A percentile compares a stretch with the other conserved stretches of the same genome.
phyloP scores from a whole-genome alignment of 1,140 invertebrate genomes.

The Drosophila asahinai region DNA sequence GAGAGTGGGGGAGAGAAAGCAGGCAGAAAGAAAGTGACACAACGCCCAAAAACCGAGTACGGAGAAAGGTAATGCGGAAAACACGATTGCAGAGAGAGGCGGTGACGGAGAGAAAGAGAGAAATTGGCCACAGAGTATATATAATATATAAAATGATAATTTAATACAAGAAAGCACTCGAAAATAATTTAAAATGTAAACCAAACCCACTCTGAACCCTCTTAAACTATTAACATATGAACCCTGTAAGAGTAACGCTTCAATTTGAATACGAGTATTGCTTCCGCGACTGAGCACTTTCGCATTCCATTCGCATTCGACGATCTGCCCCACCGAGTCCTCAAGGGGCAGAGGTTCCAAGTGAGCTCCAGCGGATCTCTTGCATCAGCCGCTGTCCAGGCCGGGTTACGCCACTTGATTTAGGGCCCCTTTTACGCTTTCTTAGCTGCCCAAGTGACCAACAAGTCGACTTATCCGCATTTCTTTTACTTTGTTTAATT shows the following conservation, averaged over 20 bases:
- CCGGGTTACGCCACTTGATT: slow-evolving; percentile 41
- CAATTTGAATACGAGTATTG: background rate
- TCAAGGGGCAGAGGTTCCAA: background rate
- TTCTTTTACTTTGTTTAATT: slow-evolving; percentile 32
- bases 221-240: background rate
- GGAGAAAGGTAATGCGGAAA: slow-evolving; percentile 26
- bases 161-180: background rate
- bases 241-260: background rate
- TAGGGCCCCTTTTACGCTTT: slow-evolving; percentile 63
- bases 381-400: slow-evolving; percentile 43
- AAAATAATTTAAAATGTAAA: background rate
- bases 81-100: background rate
- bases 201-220: background rate
- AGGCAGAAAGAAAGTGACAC: slow-evolving; percentile 70
- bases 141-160: background rate
- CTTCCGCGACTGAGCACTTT: slow-evolving; percentile 30
- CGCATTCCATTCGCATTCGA: slow-evolving; percentile 3
- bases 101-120: background rate
- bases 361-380: slow-evolving; percentile 20
- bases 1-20: slow-evolving; percentile 25
- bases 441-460: slow-evolving; percentile 56
- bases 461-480: slow-evolving; percentile 13
- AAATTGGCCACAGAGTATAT: too few species aligned
- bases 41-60: slow-evolving; percentile 30
- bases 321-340: slow-evolving; percentile 26